Conservation (phyloP, 2,113 vertebrate genomes). For the Odontophorus gujanensis region DNA sequence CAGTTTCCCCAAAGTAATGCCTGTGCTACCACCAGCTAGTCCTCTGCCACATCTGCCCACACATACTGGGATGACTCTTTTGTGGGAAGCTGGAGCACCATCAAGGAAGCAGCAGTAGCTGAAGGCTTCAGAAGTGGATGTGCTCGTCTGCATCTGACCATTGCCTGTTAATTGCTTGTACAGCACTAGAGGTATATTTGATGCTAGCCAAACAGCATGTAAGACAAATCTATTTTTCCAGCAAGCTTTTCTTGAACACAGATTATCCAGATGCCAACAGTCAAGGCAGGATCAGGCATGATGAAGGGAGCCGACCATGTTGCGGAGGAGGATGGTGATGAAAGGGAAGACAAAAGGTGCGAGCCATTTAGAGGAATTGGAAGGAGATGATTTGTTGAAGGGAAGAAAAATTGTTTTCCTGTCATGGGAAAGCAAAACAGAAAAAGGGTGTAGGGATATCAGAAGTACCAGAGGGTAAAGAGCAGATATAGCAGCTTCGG, state of each 20-base stretch:
- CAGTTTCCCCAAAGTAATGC: not conserved
- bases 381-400: not conserved
- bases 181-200: not conserved
- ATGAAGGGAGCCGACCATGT: not conserved
- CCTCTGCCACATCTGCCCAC: not conserved
- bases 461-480: not conserved
- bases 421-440: not conserved
- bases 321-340: not conserved
- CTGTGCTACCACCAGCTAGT: not conserved
- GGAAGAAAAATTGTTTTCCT: not conserved
- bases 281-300: not conserved
- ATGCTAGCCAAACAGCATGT: not conserved
- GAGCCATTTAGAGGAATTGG: not conserved
- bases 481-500: not conserved
- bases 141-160: not conserved
- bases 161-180: not conserved
- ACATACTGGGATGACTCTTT: not conserved
- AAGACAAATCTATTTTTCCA: not conserved
- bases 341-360: constrained; percentile 3
- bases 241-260: not conserved
- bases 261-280: not conserved
- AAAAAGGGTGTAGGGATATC: not conserved
- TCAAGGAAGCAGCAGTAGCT: not conserved
- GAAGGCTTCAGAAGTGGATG: not conserved
- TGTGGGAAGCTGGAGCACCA: not conserved